Conservation (phyloP, 2,888 invertebrate genomes). For the Sipha maydis region DNA sequence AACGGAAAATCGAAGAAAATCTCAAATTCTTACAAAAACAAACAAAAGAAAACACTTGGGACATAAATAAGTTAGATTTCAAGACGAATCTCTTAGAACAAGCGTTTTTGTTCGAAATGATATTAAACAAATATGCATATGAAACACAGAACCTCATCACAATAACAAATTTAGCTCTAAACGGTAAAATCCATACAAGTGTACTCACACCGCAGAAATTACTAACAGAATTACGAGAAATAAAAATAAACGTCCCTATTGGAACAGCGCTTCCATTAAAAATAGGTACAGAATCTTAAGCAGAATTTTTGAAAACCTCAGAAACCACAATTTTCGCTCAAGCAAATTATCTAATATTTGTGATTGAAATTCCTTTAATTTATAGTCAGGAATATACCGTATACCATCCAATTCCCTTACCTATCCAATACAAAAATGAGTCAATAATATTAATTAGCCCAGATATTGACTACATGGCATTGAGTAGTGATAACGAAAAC, state of each 20-base stretch:
- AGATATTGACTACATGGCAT: neutral
- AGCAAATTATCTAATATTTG: neutral
- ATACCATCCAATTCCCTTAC: neutral
- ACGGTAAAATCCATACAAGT: no score
- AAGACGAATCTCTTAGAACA: no score
- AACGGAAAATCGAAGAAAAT: no score
- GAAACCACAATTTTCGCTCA: neutral
- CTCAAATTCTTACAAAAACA: no score
- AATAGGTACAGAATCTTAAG: neutral
- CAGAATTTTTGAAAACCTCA: neutral
- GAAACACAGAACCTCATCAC: no score
- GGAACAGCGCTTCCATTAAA: neutral
- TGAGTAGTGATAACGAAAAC: neutral
- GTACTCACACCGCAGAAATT: no score
- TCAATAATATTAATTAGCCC: neutral
- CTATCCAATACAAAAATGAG: neutral
- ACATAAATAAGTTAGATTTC: no score
- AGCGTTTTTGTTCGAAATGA: no score
- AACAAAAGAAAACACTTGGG: no score
- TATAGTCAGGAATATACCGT: neutral
- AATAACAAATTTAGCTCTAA: no score
- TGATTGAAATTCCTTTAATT: neutral
- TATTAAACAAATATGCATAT: no score
- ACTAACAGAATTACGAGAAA: neutral
- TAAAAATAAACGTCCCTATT: neutral